phyloP scores from a whole-genome alignment of 2,113 vertebrate genomes.

The Chelonoidis abingdonii region DNA sequence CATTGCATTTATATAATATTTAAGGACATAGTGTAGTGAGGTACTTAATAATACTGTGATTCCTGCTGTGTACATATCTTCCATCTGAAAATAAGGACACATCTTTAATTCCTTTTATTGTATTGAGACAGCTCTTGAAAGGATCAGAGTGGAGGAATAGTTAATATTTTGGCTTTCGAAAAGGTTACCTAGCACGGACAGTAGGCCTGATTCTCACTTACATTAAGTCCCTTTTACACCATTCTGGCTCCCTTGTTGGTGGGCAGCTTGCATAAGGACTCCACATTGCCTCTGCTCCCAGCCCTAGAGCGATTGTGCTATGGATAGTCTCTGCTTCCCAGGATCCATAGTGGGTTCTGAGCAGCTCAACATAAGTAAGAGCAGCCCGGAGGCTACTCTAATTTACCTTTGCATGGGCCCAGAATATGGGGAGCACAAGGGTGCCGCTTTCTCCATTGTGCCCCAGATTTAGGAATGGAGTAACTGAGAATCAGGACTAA shows the following conservation, averaged over 20 bases:
- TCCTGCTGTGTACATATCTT: background rate
- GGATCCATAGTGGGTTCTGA: background rate
- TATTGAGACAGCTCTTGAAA: background rate
- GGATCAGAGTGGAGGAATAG: fast-evolving
- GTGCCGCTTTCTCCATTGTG: background rate
- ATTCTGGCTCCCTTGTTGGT: background rate
- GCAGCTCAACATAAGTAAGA: background rate
- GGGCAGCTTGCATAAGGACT: background rate
- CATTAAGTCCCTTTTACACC: background rate
- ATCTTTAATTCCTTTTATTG: background rate
- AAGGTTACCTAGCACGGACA: background rate
- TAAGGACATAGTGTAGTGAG: background rate
- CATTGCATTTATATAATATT: background rate
- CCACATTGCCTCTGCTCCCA: background rate
- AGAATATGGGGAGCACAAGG: background rate
- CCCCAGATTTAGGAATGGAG: background rate
- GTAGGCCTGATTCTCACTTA: background rate
- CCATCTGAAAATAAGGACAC: background rate
- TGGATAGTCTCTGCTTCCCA: background rate
- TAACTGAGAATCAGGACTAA: background rate
- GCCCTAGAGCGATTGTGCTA: background rate
- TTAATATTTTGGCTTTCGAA: background rate
- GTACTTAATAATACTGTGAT: background rate
- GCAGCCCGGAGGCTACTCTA: background rate
- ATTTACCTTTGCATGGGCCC: background rate